phyloP scores from a whole-genome alignment of 2,888 invertebrate genomes.

The Acutogordius australiensis region DNA sequence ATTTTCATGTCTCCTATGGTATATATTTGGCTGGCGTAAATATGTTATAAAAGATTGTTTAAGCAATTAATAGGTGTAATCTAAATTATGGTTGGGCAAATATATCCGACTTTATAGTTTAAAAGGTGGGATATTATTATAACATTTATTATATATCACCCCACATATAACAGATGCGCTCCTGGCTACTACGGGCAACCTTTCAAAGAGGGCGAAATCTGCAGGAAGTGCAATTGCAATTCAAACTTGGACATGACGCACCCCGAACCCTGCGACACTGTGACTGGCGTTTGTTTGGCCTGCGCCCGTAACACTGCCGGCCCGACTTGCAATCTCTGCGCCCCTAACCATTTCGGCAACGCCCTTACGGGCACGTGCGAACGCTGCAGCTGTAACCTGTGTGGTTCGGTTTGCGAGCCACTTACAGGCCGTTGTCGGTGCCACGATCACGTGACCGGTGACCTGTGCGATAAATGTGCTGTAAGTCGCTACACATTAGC shows the following conservation, averaged over 20 bases:
- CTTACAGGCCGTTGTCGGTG: constrained; percentile 31
- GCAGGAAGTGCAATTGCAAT: constrained; percentile 65
- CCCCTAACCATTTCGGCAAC: constrained; percentile 69
- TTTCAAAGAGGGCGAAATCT: constrained; percentile 32
- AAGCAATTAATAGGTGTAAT: too few species aligned
- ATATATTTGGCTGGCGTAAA: too few species aligned
- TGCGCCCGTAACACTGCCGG: constrained; percentile 79
- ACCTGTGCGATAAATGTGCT: constrained; percentile 12
- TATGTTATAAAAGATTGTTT: too few species aligned
- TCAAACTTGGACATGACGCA: constrained; percentile 64
- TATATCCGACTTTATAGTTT: too few species aligned
- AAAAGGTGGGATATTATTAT: too few species aligned
- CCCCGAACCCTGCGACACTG: constrained; percentile 55
- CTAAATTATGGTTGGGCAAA: too few species aligned
- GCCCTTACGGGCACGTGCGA: constrained; percentile 39
- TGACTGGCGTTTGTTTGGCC: constrained; percentile 54
- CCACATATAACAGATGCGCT: constrained; percentile 40
- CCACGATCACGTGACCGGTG: constrained; percentile 13
- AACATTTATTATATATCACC: too few species aligned
- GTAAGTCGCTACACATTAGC: too few species aligned
- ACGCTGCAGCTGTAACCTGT: constrained; percentile 49
- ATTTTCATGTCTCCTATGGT: too few species aligned
- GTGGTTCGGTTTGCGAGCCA: constrained; percentile 53
- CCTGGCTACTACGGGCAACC: constrained; percentile 66
- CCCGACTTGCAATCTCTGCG: constrained; percentile 50